A percentile compares a stretch with the other conserved stretches of the same genome.
phyloP scores from a whole-genome alignment of 2,888 invertebrate species.

The Drosophila neotestacea region DNA sequence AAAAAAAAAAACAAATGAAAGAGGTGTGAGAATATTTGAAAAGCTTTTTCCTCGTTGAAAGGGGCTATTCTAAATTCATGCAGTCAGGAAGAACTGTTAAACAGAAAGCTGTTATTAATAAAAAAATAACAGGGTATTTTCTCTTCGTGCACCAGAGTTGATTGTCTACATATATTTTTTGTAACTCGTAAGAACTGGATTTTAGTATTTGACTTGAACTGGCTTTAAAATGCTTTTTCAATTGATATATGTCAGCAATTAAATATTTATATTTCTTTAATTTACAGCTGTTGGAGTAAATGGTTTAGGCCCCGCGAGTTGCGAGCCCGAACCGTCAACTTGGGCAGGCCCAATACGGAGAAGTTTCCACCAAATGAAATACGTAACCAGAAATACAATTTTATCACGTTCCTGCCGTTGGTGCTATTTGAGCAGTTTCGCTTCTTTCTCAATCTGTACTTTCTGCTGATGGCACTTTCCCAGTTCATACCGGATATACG shows the following conservation, averaged over 20 bases:
- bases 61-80: no score
- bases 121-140: background rate
- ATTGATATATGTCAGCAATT: background rate
- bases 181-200: conserved; percentile 1
- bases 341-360: conserved; percentile 91
- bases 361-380: conserved; percentile 98
- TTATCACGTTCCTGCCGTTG: conserved; percentile 94
- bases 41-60: no score
- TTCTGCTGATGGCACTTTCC: conserved; percentile 98
- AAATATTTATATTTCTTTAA: conserved; percentile 2
- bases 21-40: no score
- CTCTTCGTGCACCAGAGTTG: background rate
- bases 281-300: conserved; percentile 91
- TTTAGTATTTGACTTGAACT: background rate
- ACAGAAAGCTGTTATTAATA: no score
- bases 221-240: background rate
- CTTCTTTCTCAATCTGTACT: conserved; percentile 99
- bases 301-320: conserved; percentile 91
- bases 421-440: conserved; percentile 99
- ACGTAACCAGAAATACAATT: conserved; percentile 98
- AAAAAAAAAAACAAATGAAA: no score
- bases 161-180: conserved; percentile 4
- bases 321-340: conserved; percentile 90
- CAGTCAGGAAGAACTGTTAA: no score
- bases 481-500: conserved; percentile 99